Evolutionary conservation across 2,113 vertebrate species (phyloP).

Genomic region (Gnathonemus longibarbis): DNA sequence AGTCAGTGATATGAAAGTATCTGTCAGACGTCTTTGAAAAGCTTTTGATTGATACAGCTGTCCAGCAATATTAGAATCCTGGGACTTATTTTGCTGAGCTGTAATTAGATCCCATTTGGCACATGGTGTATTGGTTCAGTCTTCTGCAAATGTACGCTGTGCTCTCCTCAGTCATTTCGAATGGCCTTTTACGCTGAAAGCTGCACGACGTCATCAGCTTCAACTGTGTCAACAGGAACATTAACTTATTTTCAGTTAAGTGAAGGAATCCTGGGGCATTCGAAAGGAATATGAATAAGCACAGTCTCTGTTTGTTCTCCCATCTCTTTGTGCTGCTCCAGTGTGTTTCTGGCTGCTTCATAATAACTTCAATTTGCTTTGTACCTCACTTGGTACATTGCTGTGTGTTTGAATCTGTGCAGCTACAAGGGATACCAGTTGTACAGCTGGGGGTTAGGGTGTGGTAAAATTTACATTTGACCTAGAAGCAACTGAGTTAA

Average conservation of each 20-base stretch:
- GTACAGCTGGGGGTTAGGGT: not conserved
- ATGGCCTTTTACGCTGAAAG: not conserved
- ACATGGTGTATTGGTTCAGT: not conserved
- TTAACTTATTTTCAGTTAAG: not conserved
- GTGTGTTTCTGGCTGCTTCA: not conserved
- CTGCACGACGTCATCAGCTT: not conserved
- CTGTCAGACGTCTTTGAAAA: not conserved
- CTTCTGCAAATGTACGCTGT: not conserved
- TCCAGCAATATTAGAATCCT: constrained; percentile 3
- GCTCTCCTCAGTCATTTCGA: not conserved
- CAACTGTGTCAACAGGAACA: not conserved
- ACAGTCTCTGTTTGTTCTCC: not conserved
- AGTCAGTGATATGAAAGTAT: not conserved
- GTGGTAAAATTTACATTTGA: not conserved
- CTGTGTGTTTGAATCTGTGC: not conserved
- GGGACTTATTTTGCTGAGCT: not conserved
- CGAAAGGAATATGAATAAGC: not conserved
- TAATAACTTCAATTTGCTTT: not conserved
- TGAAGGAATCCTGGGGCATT: not conserved
- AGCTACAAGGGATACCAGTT: not conserved
- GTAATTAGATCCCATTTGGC: not conserved
- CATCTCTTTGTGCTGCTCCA: not conserved
- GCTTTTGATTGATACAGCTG: not conserved
- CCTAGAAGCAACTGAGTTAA: not conserved
- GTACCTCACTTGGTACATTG: not conserved